phyloP scores from a whole-genome alignment of 2,888 invertebrate species.

The Eucera pruinosa region DNA sequence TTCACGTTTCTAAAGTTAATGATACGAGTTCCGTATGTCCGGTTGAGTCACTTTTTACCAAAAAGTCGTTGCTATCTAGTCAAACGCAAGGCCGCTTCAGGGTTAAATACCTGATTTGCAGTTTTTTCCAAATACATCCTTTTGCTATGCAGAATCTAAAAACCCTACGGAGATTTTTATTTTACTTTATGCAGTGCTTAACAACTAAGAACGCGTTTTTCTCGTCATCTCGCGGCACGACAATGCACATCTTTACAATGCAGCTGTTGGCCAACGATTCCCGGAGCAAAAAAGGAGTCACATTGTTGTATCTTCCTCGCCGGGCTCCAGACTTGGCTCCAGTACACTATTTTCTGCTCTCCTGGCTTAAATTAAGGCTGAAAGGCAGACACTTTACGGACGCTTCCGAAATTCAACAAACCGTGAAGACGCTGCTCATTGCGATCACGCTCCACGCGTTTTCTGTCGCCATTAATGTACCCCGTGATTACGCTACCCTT shows the following conservation, averaged over 20 bases:
- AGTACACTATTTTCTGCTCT: conserved; percentile 39
- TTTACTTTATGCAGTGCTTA: background rate
- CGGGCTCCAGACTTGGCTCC: conserved; percentile 16
- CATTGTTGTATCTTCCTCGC: conserved; percentile 15
- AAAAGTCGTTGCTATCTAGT: no score
- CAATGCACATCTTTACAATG: conserved; percentile 1
- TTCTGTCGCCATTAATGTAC: conserved; percentile 20
- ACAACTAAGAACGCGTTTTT: conserved; percentile 10
- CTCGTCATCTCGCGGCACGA: background rate
- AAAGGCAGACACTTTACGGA: conserved; percentile 41
- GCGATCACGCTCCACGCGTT: conserved; percentile 30
- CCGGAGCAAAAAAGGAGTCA: conserved; percentile 19
- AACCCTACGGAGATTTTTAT: background rate
- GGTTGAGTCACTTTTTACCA: no score
- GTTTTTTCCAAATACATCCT: no score
- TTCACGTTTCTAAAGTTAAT: no score
- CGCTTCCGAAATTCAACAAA: conserved; percentile 45
- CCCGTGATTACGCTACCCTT: conserved; percentile 28
- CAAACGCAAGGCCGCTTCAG: no score
- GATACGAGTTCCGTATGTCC: no score
- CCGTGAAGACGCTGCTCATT: conserved; percentile 30
- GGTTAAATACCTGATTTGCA: no score
- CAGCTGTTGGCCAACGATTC: conserved; percentile 11
- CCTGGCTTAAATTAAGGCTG: conserved; percentile 43
- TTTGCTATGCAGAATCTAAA: no score